Evolutionary conservation across 2,113 vertebrate species (phyloP).

Genomic region (Microtus montanus): DNA sequence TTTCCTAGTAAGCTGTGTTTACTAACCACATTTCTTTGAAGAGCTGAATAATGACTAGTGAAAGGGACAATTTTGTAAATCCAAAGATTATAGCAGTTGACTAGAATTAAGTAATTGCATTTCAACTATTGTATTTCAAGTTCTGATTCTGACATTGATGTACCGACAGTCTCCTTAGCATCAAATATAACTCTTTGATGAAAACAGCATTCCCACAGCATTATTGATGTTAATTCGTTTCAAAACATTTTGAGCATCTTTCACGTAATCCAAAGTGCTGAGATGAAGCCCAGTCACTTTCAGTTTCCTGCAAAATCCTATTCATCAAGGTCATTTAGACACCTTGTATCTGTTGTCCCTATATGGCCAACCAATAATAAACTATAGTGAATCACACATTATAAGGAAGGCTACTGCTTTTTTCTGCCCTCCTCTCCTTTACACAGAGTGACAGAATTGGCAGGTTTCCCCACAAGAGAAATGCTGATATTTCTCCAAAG

Average conservation of each 20-base stretch:
- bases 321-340: background rate
- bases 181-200: background rate
- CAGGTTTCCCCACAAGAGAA: background rate
- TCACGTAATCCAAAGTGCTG: background rate
- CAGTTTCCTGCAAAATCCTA: background rate
- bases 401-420: background rate
- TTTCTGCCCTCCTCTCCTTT: background rate
- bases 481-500: background rate
- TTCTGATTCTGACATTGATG: background rate
- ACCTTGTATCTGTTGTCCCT: background rate
- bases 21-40: background rate
- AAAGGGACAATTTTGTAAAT: background rate
- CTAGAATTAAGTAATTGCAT: background rate
- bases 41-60: constrained; percentile 22
- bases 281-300: background rate
- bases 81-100: background rate
- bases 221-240: background rate
- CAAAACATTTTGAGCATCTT: background rate
- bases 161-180: constrained; percentile 4
- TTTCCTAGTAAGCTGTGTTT: background rate
- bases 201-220: background rate
- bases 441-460: background rate
- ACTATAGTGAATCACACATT: background rate
- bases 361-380: background rate
- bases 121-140: background rate